Evolutionary conservation across 1,140 invertebrate species (phyloP), one percentile per base, ranked within the genome.

Genomic region (Anastrepha ludens): DNA sequence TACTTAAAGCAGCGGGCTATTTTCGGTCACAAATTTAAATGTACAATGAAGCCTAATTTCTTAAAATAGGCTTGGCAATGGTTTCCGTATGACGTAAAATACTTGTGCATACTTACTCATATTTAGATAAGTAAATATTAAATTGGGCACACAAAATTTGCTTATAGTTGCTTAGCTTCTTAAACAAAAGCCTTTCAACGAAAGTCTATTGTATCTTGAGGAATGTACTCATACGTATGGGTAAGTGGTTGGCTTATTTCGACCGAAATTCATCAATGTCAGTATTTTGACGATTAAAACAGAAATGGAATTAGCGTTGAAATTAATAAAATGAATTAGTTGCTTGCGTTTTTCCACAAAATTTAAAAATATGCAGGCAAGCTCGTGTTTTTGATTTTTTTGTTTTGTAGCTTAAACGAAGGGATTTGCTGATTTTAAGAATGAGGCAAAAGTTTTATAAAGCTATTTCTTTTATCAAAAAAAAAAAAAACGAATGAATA

Each of bases 261-360:
- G 39, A 29, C 65, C 11, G 13, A 67, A 39, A 67, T 67, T 67
- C 65, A 67, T 67, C 65, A 67, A 67, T 67, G 65, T 67, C 65
- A 67, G 65, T 29, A 20, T 67, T 67, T 67, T 11, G 29, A 9
- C 39, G 65, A 67, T 41, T 67, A 67, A 67, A 41, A 39, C 1
- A 11, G 7, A 11, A 67, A 67, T 67, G 29, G 15, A 67, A 67
- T 67, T 29, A 67, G 65, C 39, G 65, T 20, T 11, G 39, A 67
- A 67, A 67, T 67, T 67, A 67, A 67, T 67, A 39, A 67, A 67
- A 29, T 41, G n/a, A 9, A 67, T 67, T 67, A 39, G 29, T 8
- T 39, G 29, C 39, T 67, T 11, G 9, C 20, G 2, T 67, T 20
- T 39, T 41, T 1, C 8, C n/a, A 20, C n/a, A 29, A 29, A 29